Conservation (phyloP, 2,888 invertebrate genomes). For the Nymphalis c-album region DNA sequence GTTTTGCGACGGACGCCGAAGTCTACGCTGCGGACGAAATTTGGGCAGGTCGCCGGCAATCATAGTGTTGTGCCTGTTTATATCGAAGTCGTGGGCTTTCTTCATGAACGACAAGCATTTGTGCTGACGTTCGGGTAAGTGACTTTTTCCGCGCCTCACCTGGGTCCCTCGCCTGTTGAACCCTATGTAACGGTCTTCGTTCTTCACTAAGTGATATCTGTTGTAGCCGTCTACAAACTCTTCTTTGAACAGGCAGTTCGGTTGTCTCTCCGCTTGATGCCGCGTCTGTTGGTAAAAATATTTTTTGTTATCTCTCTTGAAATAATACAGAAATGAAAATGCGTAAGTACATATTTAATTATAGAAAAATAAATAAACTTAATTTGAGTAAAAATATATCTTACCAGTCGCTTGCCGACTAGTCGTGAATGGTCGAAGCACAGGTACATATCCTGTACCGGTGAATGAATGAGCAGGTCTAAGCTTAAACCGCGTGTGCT, state of each 20-base stretch:
- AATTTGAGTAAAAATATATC: constrained; percentile 35
- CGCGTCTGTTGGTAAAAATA: constrained; percentile 62
- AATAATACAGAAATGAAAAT: background rate
- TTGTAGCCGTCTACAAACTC: constrained; percentile 83
- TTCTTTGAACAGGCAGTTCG: constrained; percentile 84
- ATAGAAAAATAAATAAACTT: background rate
- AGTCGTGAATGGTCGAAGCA: constrained; percentile 89
- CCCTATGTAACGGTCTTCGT: constrained; percentile 82
- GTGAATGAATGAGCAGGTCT: constrained; percentile 85
- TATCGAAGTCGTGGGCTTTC: constrained; percentile 82
- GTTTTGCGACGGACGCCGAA: constrained; percentile 64
- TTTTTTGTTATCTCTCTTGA: background rate
- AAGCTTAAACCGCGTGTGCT: constrained; percentile 82
- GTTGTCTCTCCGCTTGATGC: constrained; percentile 81
- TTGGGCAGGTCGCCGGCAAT: constrained; percentile 74
- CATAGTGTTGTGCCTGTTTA: constrained; percentile 82
- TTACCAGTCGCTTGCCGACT: constrained; percentile 85
- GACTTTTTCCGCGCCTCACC: constrained; percentile 73
- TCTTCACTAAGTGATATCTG: constrained; percentile 83
- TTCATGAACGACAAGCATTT: constrained; percentile 84
- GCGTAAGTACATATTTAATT: background rate
- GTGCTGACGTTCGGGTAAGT: constrained; percentile 67
- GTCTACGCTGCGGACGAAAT: constrained; percentile 74
- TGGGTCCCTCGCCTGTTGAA: constrained; percentile 83
- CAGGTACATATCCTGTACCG: constrained; percentile 87